Base-by-base conservation (phyloP, 2,888 invertebrate genomes). In the Eilema caniola region DNA sequence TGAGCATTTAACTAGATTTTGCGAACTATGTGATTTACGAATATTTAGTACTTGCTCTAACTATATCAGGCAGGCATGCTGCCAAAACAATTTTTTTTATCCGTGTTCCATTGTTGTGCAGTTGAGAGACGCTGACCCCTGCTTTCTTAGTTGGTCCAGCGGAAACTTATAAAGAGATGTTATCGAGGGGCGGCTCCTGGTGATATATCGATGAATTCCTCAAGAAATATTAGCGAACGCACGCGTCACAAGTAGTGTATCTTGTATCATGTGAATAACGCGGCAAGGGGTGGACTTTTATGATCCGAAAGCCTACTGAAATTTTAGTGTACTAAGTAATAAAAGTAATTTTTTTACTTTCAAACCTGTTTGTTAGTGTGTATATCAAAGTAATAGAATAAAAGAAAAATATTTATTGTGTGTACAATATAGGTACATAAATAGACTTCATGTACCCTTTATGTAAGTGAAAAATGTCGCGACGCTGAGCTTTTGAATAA, bases 191-290 rank as follows among this genome's bases (percentile, higher is more conserved):
- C 82, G 85, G 83, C 83, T 86, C 83, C 78, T 81, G 83, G 90
- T 93, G 93, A 94, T 94, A 93, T 92, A 93, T 94, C 81, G 90
- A 81, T 86, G 86, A 85, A 88, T 89, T 90, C 87, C 85, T 85
- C 80, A 86, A 91, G 90, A 93, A 90, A 92, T 92, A 93, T 90
- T 84, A 87, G 86, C 82, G 83, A 85, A 83, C 85, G 85, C 89
- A 89, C 87, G 86, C 87, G 83, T 88, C 88, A 84, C 88, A 88
- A 86, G 86, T 86, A 86, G 83, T 85, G 81, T 83, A 84, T 85
- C 85, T 85, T 78, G 80, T 85, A 88, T 47, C 10, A 53, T 86
- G 83, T 78, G 82, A 77, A 79, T 75, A 75, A 74, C 73, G 72
- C 64, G 73, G 70, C 69, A 78, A n/a, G 53, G 80, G 80, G 79